Evolutionary conservation across 2,113 vertebrate species (phyloP).

Genomic region (Capricornis sumatraensis): DNA sequence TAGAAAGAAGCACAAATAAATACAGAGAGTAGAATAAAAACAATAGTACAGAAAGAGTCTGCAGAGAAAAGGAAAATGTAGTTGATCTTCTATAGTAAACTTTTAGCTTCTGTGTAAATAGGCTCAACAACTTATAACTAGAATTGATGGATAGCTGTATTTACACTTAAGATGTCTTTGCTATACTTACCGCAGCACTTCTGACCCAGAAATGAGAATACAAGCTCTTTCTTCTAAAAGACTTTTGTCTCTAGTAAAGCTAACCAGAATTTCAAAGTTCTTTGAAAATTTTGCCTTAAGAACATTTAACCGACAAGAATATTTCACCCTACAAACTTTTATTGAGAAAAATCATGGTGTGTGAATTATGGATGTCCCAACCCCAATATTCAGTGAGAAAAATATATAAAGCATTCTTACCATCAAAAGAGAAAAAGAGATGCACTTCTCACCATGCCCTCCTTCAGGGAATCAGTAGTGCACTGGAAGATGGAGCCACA

Average conservation of each 20-base stretch:
- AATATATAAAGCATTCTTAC: background rate
- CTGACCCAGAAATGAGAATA: background rate
- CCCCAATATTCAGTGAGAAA: background rate
- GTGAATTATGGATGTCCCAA: background rate
- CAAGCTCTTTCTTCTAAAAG: background rate
- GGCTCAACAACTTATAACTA: background rate
- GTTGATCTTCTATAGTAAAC: background rate
- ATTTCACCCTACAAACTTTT: background rate
- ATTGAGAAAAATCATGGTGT: background rate
- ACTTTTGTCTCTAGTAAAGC: background rate
- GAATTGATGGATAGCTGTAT: background rate
- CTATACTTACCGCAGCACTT: accelerated
- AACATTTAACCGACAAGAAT: background rate
- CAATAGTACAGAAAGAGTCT: background rate
- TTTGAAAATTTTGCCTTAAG: background rate
- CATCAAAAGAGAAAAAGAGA: background rate
- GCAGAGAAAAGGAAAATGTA: background rate
- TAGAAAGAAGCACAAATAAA: background rate
- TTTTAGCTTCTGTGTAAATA: background rate
- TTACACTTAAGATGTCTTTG: background rate
- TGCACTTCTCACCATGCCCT: background rate
- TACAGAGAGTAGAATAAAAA: background rate
- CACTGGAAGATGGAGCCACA: background rate
- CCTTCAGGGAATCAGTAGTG: no score
- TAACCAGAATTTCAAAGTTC: background rate